These are phyloP conservation scores for Catharus ustulatus DNA, from an alignment of 2,797 vertebrate species.

Conservation along the genomic window DNA sequence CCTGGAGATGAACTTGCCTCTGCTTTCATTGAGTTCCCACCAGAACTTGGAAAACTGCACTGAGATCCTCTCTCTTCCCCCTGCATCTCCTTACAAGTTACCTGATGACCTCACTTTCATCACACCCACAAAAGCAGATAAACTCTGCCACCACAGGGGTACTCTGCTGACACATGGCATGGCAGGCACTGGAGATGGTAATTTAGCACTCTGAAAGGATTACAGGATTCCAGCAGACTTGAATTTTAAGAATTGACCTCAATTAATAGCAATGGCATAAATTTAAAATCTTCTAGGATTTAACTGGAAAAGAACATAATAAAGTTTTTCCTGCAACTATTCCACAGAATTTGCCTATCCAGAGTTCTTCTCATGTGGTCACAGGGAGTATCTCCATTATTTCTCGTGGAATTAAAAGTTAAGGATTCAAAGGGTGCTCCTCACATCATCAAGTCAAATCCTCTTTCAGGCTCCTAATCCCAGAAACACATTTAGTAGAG, in stretches of 20 bases:
- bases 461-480: neutral
- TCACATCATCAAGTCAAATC: neutral
- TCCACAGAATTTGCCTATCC: neutral
- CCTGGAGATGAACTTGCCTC: fast-evolving
- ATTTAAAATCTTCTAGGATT: neutral
- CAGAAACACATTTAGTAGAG: neutral
- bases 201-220: neutral
- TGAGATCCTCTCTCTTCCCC: neutral
- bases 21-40: neutral
- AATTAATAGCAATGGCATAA: neutral
- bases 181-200: neutral
- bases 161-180: neutral
- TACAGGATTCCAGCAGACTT: neutral
- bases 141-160: neutral
- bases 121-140: fast-evolving
- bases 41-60: fast-evolving
- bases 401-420: neutral
- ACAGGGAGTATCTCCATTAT: neutral
- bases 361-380: neutral
- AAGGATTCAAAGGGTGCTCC: neutral
- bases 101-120: neutral
- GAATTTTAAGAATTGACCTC: neutral
- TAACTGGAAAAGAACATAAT: neutral
- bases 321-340: neutral
- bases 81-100: fast-evolving